phyloP scores from a whole-genome alignment of 2,113 vertebrate genomes.

The Gobius niger region DNA sequence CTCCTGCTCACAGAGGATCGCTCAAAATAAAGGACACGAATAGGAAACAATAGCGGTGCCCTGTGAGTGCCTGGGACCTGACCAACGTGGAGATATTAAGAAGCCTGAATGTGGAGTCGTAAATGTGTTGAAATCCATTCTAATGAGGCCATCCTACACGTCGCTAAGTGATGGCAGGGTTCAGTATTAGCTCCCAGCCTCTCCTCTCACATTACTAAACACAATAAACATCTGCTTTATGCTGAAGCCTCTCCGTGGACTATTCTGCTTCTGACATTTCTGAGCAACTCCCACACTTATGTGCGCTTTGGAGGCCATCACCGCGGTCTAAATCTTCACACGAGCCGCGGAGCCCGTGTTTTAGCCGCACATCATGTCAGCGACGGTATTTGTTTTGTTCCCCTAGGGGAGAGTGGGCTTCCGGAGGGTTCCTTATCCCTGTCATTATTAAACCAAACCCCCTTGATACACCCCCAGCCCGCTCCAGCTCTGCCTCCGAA shows the following conservation, averaged over 20 bases:
- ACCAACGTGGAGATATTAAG: too few species aligned
- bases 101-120: too few species aligned
- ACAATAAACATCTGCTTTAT: slow-evolving; percentile 50
- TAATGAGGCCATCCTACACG: too few species aligned
- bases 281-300: slow-evolving; percentile 42
- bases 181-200: background rate
- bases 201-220: slow-evolving; percentile 31
- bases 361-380: slow-evolving; percentile 49
- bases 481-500: slow-evolving; percentile 36
- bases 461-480: slow-evolving; percentile 9
- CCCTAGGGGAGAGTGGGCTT: slow-evolving; percentile 38
- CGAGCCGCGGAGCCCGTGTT: slow-evolving; percentile 37
- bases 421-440: slow-evolving; percentile 44
- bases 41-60: too few species aligned
- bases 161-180: too few species aligned
- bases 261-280: slow-evolving; percentile 45
- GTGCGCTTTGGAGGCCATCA: slow-evolving; percentile 5
- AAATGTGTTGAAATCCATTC: too few species aligned
- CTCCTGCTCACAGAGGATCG: too few species aligned
- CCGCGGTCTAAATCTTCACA: slow-evolving; percentile 46
- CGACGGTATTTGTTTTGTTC: slow-evolving; percentile 30
- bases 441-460: slow-evolving; percentile 49
- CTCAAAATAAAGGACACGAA: too few species aligned
- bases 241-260: slow-evolving; percentile 41
- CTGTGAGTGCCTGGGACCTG: too few species aligned